These are phyloP conservation scores for Limnephilus marmoratus DNA, from an alignment of 2,888 invertebrate genomes.

Conservation along the genomic window DNA sequence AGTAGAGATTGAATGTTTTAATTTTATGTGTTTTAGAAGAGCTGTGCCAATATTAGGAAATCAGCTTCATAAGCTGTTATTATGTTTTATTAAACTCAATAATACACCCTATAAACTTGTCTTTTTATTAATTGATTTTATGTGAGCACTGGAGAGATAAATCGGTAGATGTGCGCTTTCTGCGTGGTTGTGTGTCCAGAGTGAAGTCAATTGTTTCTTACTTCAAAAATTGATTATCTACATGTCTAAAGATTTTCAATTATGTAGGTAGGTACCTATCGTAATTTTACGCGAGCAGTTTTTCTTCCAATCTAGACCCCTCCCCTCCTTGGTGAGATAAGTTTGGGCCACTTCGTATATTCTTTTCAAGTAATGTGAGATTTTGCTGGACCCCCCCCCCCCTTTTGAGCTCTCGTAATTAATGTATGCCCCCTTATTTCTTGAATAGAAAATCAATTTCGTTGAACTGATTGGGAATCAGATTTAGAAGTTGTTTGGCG, in stretches of 20 bases:
- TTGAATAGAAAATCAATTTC: too few relatives aligned
- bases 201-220: not conserved
- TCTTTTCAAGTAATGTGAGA: too few relatives aligned
- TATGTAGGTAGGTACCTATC: too few relatives aligned
- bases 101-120: not conserved
- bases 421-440: too few relatives aligned
- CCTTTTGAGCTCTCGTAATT: too few relatives aligned
- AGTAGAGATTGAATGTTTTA: conserved; percentile 7
- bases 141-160: not conserved
- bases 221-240: not conserved
- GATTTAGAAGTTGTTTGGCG: not conserved
- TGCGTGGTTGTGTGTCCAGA: not conserved
- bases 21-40: conserved; percentile 25
- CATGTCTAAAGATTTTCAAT: too few relatives aligned
- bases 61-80: conserved; percentile 44
- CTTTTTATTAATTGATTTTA: not conserved
- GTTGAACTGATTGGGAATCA: too few relatives aligned
- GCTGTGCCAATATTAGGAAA: conserved; percentile 39
- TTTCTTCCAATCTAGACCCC: too few relatives aligned
- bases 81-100: conserved; percentile 42
- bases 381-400: too few relatives aligned
- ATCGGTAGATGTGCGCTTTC: not conserved
- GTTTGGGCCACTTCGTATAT: too few relatives aligned
- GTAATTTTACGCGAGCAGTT: too few relatives aligned
- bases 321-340: too few relatives aligned